Percentiles rank a stretch among this genome's conserved stretches.
Evolutionary conservation across 2,797 vertebrate genomes (phyloP).

Genomic region (Catamblyrhynchus diadema): DNA sequence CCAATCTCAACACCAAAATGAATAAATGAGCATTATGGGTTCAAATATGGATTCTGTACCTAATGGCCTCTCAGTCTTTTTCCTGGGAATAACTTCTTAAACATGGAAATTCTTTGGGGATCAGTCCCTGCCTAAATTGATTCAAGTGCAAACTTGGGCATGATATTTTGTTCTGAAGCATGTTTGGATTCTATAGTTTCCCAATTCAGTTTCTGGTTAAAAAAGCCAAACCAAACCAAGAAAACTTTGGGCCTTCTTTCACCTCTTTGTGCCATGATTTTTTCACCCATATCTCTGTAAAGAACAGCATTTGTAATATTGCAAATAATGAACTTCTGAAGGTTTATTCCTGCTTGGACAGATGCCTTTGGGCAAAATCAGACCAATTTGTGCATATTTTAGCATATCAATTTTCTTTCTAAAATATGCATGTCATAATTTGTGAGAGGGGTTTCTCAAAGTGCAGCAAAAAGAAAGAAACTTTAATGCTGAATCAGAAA

Average conservation of each 20-base stretch:
- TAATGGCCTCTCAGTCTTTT: fast-evolving
- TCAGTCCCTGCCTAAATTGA: not conserved
- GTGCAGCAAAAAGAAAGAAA: not conserved
- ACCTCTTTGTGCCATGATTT: not conserved
- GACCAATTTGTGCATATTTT: slow-evolving; percentile 8
- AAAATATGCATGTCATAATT: slow-evolving; percentile 28
- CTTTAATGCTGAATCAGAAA: not conserved
- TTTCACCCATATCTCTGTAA: not conserved
- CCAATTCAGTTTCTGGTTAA: not conserved
- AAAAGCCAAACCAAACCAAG: not conserved
- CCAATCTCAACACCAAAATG: not conserved
- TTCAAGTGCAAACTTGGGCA: not conserved
- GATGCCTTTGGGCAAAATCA: slow-evolving; percentile 32
- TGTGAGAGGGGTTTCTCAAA: not conserved
- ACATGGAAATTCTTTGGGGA: not conserved
- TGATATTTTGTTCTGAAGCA: not conserved
- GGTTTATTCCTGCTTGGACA: not conserved
- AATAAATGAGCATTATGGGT: not conserved
- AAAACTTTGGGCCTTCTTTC: not conserved
- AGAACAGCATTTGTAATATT: not conserved
- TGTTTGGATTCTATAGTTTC: not conserved
- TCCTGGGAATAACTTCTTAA: not conserved
- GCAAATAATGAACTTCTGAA: slow-evolving; percentile 27
- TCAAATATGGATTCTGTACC: not conserved
- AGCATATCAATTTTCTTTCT: slow-evolving; percentile 13